phyloP scores from a whole-genome alignment of 2,113 vertebrate species.

The Lichenostomus cassidix region DNA sequence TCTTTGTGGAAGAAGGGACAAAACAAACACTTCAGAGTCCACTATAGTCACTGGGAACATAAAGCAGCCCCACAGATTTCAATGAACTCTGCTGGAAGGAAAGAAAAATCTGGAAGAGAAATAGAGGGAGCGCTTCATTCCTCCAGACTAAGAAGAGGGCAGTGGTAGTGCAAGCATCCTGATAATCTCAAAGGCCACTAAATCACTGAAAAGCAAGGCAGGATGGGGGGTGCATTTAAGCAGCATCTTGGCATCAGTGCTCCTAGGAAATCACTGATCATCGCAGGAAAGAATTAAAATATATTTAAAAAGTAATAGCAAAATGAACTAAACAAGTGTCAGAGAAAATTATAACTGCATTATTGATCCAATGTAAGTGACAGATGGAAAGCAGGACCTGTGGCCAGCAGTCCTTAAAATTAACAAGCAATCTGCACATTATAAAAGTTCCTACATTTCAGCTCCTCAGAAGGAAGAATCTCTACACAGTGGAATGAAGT shows the following conservation, averaged over 20 bases:
- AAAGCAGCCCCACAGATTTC: not conserved
- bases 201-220: not conserved
- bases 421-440: not conserved
- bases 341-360: not conserved
- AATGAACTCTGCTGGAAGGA: not conserved
- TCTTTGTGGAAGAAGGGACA: not conserved
- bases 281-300: not conserved
- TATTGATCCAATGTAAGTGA: not conserved
- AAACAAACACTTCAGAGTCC: not conserved
- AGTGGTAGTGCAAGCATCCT: not conserved
- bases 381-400: not conserved
- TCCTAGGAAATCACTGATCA: not conserved
- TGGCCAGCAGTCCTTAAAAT: not conserved
- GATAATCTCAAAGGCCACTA: slow-evolving; percentile 7
- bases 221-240: not conserved
- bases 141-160: not conserved
- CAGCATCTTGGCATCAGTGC: not conserved
- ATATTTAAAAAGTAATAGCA: not conserved
- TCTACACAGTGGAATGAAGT: not conserved
- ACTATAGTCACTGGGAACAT: not conserved
- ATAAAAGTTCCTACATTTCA: not conserved
- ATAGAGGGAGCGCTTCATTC: not conserved
- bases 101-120: not conserved
- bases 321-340: not conserved
- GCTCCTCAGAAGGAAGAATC: not conserved